Evolutionary conservation across 1,140 invertebrate species (phyloP).

Genomic region (Papilio aristodemus): DNA sequence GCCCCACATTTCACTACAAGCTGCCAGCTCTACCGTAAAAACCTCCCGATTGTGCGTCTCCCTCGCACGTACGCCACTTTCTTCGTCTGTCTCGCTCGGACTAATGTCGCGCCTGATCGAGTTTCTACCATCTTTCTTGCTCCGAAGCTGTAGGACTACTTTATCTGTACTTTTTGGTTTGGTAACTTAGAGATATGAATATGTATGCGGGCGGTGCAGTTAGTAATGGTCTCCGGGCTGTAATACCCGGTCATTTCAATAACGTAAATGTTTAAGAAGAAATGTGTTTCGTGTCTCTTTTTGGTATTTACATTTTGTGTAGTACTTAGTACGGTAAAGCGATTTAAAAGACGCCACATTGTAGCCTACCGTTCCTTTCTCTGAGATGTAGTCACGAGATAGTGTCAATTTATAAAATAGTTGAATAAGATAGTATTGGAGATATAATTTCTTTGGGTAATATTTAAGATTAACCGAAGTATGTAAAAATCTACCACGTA

Average conservation of each 20-base stretch:
- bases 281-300: slow-evolving; percentile 39
- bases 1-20: slow-evolving; percentile 75
- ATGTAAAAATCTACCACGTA: neutral
- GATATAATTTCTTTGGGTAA: slow-evolving; percentile 6
- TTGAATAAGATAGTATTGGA: slow-evolving; percentile 3
- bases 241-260: slow-evolving; percentile 66
- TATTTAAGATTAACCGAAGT: neutral
- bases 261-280: slow-evolving; percentile 57
- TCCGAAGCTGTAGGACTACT: slow-evolving; percentile 75
- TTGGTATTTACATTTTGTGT: slow-evolving; percentile 24
- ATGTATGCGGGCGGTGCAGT: slow-evolving; percentile 70
- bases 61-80: slow-evolving; percentile 46
- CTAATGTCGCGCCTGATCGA: slow-evolving; percentile 69
- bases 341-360: neutral
- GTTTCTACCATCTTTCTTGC: slow-evolving; percentile 78
- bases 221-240: slow-evolving; percentile 58
- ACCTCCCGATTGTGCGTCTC: slow-evolving; percentile 65
- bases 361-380: neutral
- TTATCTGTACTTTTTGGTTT: slow-evolving; percentile 70
- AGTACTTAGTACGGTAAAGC: neutral
- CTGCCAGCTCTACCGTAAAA: slow-evolving; percentile 78
- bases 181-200: slow-evolving; percentile 74
- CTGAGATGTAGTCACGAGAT: slow-evolving; percentile 18
- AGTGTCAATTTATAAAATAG: no score
- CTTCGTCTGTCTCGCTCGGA: slow-evolving; percentile 51